Evolutionary conservation across 2,888 invertebrate species (phyloP).

Genomic region (Drosophila pseudotakahashii): DNA sequence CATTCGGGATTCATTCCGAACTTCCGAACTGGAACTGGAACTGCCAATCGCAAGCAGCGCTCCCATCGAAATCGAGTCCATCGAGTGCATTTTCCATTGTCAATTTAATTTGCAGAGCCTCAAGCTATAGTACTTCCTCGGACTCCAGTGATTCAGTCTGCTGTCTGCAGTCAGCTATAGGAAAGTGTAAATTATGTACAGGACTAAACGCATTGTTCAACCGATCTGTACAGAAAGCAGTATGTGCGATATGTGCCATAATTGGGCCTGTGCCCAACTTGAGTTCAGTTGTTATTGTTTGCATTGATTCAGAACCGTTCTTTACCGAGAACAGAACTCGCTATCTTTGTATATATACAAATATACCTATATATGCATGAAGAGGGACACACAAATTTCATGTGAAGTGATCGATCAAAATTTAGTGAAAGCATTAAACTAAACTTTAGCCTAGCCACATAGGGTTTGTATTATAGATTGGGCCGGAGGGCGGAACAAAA

Average conservation of each 20-base stretch:
- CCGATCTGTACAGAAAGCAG: conserved; percentile 50
- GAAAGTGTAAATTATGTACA: conserved; percentile 48
- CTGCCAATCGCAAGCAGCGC: conserved; percentile 49
- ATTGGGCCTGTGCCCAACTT: conserved; percentile 31
- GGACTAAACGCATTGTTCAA: conserved; percentile 54
- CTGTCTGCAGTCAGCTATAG: conserved; percentile 24
- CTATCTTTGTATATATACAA: conserved; percentile 29
- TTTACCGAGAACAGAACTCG: conserved; percentile 10
- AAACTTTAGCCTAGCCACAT: conserved; percentile 44
- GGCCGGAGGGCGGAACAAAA: conserved; percentile 18
- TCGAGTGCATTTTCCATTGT: conserved; percentile 38
- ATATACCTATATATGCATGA: conserved; percentile 9
- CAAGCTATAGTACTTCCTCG: conserved; percentile 34
- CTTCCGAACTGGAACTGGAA: conserved; percentile 40
- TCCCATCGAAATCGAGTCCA: conserved; percentile 25
- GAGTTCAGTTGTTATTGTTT: conserved; percentile 39
- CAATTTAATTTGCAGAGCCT: conserved; percentile 69
- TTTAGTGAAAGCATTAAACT: conserved; percentile 56
- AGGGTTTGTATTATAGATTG: conserved; percentile 50
- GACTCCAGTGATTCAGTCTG: conserved; percentile 20
- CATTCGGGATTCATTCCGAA: conserved; percentile 13
- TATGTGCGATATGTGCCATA: conserved; percentile 76
- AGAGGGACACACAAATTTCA: conserved; percentile 39
- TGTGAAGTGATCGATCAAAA: conserved; percentile 72
- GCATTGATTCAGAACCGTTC: conserved; percentile 26